Evolutionary conservation across 2,797 vertebrate species (phyloP).

Genomic region (Vipera latastei): DNA sequence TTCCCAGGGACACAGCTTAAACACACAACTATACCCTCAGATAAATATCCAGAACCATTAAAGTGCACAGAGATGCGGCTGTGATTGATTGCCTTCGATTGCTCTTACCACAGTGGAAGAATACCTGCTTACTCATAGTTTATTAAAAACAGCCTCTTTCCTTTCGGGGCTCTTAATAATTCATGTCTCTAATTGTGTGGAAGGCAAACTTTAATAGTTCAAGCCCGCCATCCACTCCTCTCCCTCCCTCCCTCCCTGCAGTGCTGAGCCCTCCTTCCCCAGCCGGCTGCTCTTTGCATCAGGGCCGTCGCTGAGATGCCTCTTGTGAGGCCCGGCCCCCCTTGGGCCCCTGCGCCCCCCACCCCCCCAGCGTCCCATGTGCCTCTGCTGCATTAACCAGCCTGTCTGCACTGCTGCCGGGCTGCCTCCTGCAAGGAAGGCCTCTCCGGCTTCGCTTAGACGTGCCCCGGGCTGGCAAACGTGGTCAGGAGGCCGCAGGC

Average conservation of each 20-base stretch:
- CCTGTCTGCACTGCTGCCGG: too few species aligned
- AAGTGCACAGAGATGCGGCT: constrained; percentile 35
- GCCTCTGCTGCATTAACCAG: too few species aligned
- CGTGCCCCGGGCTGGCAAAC: neutral
- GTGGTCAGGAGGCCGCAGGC: neutral
- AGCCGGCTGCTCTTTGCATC: rapidly evolving
- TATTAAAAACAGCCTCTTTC: constrained; percentile 65
- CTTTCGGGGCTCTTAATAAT: constrained; percentile 67
- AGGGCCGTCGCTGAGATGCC: neutral
- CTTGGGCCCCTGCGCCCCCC: too few species aligned
- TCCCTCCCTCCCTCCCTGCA: neutral
- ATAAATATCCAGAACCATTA: constrained; percentile 64
- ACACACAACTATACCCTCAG: constrained; percentile 42
- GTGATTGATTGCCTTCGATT: constrained; percentile 67
- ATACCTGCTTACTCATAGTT: constrained; percentile 71
- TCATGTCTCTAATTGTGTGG: constrained; percentile 65
- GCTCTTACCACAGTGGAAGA: constrained; percentile 47
- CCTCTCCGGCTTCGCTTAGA: neutral
- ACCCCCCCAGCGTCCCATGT: rapidly evolving
- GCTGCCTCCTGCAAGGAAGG: neutral
- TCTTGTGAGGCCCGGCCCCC: rapidly evolving
- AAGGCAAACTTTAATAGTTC: constrained; percentile 58
- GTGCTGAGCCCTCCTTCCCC: neutral
- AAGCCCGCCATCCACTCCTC: constrained; percentile 40
- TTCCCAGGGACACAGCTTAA: constrained; percentile 50